A percentile compares a stretch with the other conserved stretches of the same genome.
Conservation (phyloP, 2,113 vertebrate genomes). For the Phalacrocorax carbo region DNA sequence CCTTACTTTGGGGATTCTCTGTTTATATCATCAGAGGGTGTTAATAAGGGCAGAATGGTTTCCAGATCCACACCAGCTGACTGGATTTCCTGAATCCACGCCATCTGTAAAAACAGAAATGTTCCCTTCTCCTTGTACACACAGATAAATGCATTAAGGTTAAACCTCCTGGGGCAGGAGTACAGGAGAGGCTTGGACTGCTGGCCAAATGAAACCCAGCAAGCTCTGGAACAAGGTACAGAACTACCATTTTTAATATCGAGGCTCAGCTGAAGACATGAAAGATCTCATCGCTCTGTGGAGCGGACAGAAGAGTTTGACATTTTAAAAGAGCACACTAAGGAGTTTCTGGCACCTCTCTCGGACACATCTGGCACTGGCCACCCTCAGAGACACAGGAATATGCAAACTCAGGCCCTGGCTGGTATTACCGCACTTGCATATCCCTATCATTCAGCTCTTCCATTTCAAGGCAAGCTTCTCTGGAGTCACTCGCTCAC, state of each 20-base stretch:
- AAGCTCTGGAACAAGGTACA: neutral
- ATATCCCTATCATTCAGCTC: neutral
- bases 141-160: conserved; percentile 42
- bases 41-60: conserved; percentile 70
- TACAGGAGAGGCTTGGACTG: neutral
- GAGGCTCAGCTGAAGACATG: neutral
- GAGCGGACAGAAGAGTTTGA: neutral
- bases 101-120: conserved; percentile 68
- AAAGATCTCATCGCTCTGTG: neutral
- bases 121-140: conserved; percentile 48
- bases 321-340: neutral
- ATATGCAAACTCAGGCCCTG: neutral
- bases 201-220: conserved; percentile 8
- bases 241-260: neutral
- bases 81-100: conserved; percentile 59
- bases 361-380: neutral
- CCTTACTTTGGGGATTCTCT: conserved; percentile 67
- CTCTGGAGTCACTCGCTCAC: neutral
- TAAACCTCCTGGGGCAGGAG: neutral
- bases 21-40: conserved; percentile 63
- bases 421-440: neutral
- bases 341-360: conserved; percentile 9
- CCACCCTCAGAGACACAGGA: neutral
- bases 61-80: conserved; percentile 67
- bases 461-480: neutral